These are phyloP conservation scores for Helicorthomorpha holstii DNA, from an alignment of 1,140 invertebrate species.

Conservation along the genomic window DNA sequence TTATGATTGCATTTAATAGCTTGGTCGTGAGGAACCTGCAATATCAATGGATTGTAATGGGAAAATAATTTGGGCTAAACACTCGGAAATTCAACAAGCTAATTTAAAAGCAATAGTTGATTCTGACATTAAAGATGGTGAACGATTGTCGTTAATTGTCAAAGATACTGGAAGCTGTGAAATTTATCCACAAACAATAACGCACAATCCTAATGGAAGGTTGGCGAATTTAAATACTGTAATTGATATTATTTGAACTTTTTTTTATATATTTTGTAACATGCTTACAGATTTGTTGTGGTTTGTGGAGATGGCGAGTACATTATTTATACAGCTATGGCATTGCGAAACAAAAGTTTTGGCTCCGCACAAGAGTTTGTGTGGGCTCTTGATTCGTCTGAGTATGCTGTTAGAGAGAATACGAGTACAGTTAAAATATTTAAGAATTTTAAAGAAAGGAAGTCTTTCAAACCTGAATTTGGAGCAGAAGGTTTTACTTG, in stretches of 20 bases:
- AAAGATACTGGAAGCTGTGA: conserved; percentile 99
- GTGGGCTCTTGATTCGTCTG: conserved; percentile 92
- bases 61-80: conserved; percentile 97
- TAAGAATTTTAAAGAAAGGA: conserved; percentile 96
- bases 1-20: conserved; percentile 22
- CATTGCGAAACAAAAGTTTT: conserved; percentile 94
- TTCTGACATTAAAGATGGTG: conserved; percentile 72
- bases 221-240: conserved; percentile 14
- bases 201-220: conserved; percentile 96
- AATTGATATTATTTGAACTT: too few relatives aligned
- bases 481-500: conserved; percentile 55
- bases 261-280: too few relatives aligned
- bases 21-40: conserved; percentile 94
- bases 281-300: conserved; percentile 60
- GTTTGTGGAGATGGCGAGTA: conserved; percentile 99
- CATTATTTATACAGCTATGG: conserved; percentile 99
- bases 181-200: conserved; percentile 96
- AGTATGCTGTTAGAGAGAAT: conserved; percentile 81
- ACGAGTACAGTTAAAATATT: conserved; percentile 82
- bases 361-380: conserved; percentile 97
- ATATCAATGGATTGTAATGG: conserved; percentile 97
- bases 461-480: conserved; percentile 87
- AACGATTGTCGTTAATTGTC: conserved; percentile 74
- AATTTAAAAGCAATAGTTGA: conserved; percentile 63
- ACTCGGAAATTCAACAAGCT: conserved; percentile 95